These are phyloP conservation scores for Smittia sp. DNA, from an alignment of 2,888 invertebrate species.

Conservation along the genomic window DNA sequence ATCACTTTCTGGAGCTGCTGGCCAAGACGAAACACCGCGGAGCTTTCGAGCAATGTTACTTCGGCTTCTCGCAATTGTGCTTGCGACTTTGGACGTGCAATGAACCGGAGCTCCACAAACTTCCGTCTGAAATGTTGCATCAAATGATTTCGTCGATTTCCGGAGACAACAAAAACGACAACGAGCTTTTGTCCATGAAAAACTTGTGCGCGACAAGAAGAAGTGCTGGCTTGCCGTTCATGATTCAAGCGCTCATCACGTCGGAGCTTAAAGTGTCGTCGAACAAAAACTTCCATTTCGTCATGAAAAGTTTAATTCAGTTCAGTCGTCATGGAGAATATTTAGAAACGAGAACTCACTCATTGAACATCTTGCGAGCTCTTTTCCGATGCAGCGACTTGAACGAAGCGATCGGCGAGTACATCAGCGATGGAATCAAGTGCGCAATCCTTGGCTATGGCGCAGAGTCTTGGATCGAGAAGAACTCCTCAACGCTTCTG, in stretches of 20 bases:
- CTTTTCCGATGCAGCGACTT: conserved; percentile 69
- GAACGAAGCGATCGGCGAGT: conserved; percentile 66
- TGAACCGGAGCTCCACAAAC: conserved; percentile 54
- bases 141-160: conserved; percentile 60
- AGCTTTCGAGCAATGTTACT: conserved; percentile 90
- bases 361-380: conserved; percentile 81
- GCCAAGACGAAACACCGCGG: conserved; percentile 86
- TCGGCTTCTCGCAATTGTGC: conserved; percentile 76
- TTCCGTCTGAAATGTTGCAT: conserved; percentile 66
- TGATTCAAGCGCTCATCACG: conserved; percentile 74
- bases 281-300: conserved; percentile 58
- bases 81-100: conserved; percentile 58
- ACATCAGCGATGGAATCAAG: conserved; percentile 67
- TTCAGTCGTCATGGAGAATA: conserved; percentile 46
- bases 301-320: conserved; percentile 58
- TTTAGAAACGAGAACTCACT: conserved; percentile 66
- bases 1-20: conserved; percentile 65
- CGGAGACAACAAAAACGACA: conserved; percentile 52
- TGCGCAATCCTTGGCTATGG: conserved; percentile 73
- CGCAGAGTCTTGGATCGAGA: conserved; percentile 73
- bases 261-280: conserved; percentile 67
- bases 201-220: conserved; percentile 75
- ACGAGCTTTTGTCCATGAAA: conserved; percentile 43
- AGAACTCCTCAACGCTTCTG: conserved; percentile 82
- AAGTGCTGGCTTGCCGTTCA: conserved; percentile 92